Conservation (phyloP, 2,797 vertebrate species). For the Mus minutoides region DNA sequence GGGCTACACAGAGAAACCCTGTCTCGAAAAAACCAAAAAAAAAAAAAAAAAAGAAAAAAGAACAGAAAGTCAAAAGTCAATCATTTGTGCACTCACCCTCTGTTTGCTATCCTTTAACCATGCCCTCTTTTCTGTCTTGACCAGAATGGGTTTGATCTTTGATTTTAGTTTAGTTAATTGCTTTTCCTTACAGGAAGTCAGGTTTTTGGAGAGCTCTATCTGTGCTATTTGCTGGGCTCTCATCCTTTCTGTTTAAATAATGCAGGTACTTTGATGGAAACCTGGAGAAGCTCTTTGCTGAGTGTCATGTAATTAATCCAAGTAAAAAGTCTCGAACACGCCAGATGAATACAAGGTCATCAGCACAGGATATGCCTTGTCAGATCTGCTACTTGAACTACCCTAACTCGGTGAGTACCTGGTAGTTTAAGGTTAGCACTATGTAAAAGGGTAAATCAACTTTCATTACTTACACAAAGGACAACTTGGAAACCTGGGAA, state of each 20-base stretch:
- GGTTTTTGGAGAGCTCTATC: slow-evolving; percentile 75
- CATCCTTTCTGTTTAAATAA: slow-evolving; percentile 78
- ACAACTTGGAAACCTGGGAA: slow-evolving; percentile 2
- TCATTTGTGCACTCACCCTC: too few relatives aligned
- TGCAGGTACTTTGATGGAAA: slow-evolving; percentile 99
- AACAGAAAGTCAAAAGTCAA: neutral
- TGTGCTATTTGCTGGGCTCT: slow-evolving; percentile 73
- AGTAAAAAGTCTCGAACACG: slow-evolving; percentile 99
- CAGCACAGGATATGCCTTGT: slow-evolving; percentile 99
- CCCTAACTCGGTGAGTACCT: slow-evolving; percentile 96
- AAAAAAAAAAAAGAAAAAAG: slow-evolving; percentile 8
- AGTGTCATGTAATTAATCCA: slow-evolving; percentile 99
- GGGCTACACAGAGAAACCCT: too few relatives aligned
- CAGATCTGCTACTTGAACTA: slow-evolving; percentile 99
- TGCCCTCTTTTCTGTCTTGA: neutral
- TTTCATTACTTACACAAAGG: slow-evolving; percentile 57
- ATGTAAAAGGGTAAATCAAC: neutral
- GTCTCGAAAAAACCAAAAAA: too few relatives aligned
- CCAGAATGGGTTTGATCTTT: slow-evolving; percentile 37
- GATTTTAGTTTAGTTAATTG: slow-evolving; percentile 55
- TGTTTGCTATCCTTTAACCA: slow-evolving; percentile 24
- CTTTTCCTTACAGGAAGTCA: slow-evolving; percentile 66
- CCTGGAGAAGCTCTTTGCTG: slow-evolving; percentile 99
- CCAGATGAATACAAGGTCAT: slow-evolving; percentile 98
- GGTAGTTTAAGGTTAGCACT: slow-evolving; percentile 65